A percentile compares a stretch with the other conserved stretches of the same genome.
These are phyloP conservation scores for Ictalurus punctatus DNA, from an alignment of 2,113 vertebrate species.

Conservation along the genomic window DNA sequence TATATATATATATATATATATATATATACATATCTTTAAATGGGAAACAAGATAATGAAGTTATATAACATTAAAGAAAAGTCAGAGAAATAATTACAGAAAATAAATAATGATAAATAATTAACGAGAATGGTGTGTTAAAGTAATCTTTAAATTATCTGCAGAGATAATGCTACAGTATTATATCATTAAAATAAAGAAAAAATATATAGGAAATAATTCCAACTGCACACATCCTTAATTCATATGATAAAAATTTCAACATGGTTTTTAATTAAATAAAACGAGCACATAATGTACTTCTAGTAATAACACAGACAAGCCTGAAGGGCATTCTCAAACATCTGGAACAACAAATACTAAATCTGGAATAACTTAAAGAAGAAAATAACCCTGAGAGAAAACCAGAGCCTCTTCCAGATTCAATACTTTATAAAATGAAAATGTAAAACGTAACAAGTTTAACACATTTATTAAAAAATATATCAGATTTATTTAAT, in stretches of 20 bases:
- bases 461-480: too few species aligned
- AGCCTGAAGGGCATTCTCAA: background rate
- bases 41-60: background rate
- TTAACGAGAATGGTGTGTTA: background rate
- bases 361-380: background rate
- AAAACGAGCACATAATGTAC: background rate
- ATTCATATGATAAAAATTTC: background rate
- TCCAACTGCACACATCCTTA: background rate
- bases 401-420: background rate
- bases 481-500: too few species aligned
- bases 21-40: too few species aligned
- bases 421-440: background rate
- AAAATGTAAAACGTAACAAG: background rate
- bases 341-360: background rate
- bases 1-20: too few species aligned
- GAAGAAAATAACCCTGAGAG: background rate
- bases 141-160: background rate
- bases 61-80: background rate
- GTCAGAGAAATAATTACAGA: background rate
- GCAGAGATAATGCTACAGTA: background rate
- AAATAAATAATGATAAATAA: background rate
- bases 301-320: background rate
- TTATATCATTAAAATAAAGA: background rate
- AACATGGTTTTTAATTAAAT: background rate
- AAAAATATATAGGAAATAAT: background rate